These are phyloP conservation scores for Zosterops lateralis DNA, from an alignment of 2,113 vertebrate species.

Conservation along the genomic window DNA sequence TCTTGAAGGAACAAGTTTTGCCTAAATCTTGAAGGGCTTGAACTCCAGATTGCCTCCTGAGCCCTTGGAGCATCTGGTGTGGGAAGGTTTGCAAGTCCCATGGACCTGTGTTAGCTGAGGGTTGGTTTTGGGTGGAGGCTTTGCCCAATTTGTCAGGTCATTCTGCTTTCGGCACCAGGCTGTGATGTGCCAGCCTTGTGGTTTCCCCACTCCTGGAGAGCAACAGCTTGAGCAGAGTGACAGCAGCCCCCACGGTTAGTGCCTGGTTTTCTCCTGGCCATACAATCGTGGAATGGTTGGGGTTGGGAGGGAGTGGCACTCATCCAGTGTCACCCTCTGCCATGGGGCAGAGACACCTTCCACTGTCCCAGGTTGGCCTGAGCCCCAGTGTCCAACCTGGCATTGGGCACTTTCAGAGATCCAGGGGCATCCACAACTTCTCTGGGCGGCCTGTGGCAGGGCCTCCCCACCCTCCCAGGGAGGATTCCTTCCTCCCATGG, in stretches of 20 bases:
- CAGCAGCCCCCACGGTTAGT: not conserved
- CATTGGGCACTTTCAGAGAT: not conserved
- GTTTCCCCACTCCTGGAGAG: not conserved
- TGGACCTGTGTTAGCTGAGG: not conserved
- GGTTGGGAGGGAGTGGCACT: not conserved
- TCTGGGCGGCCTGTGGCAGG: not conserved
- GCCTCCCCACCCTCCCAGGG: accelerated
- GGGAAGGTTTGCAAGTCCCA: not conserved
- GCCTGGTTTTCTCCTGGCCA: not conserved
- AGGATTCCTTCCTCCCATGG: not conserved
- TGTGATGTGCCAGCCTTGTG: not conserved
- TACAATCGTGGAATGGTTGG: not conserved
- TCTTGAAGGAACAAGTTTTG: not conserved
- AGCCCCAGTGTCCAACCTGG: accelerated
- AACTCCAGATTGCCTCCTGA: not conserved
- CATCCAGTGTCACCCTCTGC: not conserved
- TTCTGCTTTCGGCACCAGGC: not conserved
- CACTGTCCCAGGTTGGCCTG: accelerated
- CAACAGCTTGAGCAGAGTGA: not conserved
- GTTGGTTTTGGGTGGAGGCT: not conserved
- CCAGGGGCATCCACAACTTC: not conserved
- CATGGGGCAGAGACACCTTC: not conserved
- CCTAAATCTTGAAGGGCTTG: not conserved
- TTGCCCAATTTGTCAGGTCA: not conserved
- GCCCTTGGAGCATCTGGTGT: not conserved